Percentiles rank a stretch among this genome's conserved stretches.
Conservation (phyloP, 2,113 vertebrate genomes). For the Brachyhypopomus gauderio region DNA sequence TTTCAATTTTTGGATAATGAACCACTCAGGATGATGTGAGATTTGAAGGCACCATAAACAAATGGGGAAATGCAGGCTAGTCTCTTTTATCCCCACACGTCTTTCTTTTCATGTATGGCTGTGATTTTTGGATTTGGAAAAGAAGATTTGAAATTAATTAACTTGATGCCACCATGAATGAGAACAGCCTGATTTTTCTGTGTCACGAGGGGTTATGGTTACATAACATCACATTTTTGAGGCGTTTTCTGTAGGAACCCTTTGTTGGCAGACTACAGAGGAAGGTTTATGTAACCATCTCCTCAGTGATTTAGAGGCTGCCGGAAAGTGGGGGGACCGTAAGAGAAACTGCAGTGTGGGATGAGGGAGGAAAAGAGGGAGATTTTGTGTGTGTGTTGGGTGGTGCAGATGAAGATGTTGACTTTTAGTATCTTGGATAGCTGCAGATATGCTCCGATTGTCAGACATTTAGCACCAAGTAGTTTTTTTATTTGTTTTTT, state of each 20-base stretch:
- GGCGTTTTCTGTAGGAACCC: slow-evolving; percentile 47
- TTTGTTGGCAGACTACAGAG: slow-evolving; percentile 62
- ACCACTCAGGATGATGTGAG: no score
- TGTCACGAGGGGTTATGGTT: neutral
- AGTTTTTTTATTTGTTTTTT: neutral
- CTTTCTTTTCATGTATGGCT: neutral
- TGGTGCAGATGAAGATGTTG: slow-evolving; percentile 23
- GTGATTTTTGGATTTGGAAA: neutral
- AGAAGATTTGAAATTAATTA: neutral
- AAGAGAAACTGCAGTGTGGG: slow-evolving; percentile 14
- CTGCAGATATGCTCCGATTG: neutral
- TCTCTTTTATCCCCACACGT: no score
- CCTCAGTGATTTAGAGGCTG: neutral
- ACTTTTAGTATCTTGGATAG: neutral
- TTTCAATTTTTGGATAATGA: no score
- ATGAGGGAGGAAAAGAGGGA: neutral
- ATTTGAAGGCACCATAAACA: no score
- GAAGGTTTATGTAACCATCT: slow-evolving; percentile 69
- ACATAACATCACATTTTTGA: neutral
- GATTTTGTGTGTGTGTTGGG: neutral
- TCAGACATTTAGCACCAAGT: neutral
- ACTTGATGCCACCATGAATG: neutral
- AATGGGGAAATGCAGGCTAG: no score
- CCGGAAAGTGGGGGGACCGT: slow-evolving; percentile 39
- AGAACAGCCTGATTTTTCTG: slow-evolving; percentile 1